Evolutionary conservation across 2,888 invertebrate genomes (phyloP), one percentile per base, ranked within the genome.

Genomic region (Deilephila elpenor): DNA sequence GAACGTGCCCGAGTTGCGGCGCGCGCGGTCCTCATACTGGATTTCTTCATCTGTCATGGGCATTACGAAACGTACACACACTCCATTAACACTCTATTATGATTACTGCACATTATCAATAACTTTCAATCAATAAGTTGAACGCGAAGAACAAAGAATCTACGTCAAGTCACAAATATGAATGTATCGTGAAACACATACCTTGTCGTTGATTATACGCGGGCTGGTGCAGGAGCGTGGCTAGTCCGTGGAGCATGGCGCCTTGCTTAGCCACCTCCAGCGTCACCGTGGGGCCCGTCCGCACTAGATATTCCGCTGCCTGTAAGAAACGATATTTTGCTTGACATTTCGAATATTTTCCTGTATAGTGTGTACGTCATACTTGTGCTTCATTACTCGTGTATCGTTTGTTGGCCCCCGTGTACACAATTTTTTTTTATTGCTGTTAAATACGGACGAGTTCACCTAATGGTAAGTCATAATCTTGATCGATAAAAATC

Each of bases 191-290:
- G 8, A 29, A 5, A 64, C 32, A 71, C 80, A 74, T 84, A 92
- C 92, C 92, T 86, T 89, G 91, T 74, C 90, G 86, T 77, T 91
- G 93, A 77, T 90, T 92, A 81, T 91, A 92, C 0, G 93, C 88
- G 17, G 99, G 99, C 88, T 99, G 98, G 82, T 98, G 98, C 71
- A 99, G 95, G 75, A 99, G 95, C 20, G 98, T 98, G 20, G 99
- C 99, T 73, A 99, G 95, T 37, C 99, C 99, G 93, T 99, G 99
- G 88, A 98, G 97, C 84, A 99, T 97, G 71, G 99, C 99, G 71
- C 99, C 99, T 90, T 99, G 99, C 91, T 99, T 99, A 34, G 99
- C 99, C 75, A 99, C 99, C 91, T 99, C 99, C 78, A 99, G 92
- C 8, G 98, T 97, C 44, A 99, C 99, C 6, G 98, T 96, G 60